Base-by-base conservation (phyloP, 2,888 invertebrate species). In the Thymelicus sylvestris region DNA sequence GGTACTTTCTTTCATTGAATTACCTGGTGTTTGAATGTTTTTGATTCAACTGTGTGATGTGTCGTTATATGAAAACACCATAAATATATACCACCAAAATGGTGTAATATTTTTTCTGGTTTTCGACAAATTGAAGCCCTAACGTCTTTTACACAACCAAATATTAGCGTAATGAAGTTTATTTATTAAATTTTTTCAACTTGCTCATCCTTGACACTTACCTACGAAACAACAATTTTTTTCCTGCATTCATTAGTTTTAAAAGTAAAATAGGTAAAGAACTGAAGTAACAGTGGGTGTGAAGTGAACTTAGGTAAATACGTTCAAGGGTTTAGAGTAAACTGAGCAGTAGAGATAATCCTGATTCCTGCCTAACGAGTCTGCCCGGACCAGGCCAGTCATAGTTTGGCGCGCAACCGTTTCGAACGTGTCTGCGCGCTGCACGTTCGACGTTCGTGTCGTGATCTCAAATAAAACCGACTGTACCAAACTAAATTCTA, bases 351-450 rank as follows among this genome's bases (percentile, higher is more conserved):
- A 59, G 4, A 39, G 69, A 47, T 64, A 63, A 64, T 64, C 48
- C 64, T 55, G 55, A 63, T 59, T 64, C 48, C 64, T 55, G 55
- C 19, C 62, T 39, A 67, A 55, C 44, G 52, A 67, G 52, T 24
- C 39, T 61, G 50, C 38, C 38, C 39, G 61, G 52, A 4, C 7
- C 44, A 7, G 44, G 50, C 72, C 83, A 90, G 90, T 90, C 82
- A 88, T 84, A 83, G 82, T 83, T 88, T 87, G 86, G 87, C 89
- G 88, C 88, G 86, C 84, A 80, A 77, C 75, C 72, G 73, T 73
- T 31, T n/a, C 76, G 78, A 81, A 79, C 83, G 89, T 79, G 75
- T 73, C 66, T 15, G n/a, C 38, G 10, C 12, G 6, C 12, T 7
- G n/a, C 31, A 19, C 44, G 62, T 55, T 60, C 41, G 10, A 15